Base-by-base conservation (phyloP, 2,888 invertebrate genomes). In the Chironomus tentans region DNA sequence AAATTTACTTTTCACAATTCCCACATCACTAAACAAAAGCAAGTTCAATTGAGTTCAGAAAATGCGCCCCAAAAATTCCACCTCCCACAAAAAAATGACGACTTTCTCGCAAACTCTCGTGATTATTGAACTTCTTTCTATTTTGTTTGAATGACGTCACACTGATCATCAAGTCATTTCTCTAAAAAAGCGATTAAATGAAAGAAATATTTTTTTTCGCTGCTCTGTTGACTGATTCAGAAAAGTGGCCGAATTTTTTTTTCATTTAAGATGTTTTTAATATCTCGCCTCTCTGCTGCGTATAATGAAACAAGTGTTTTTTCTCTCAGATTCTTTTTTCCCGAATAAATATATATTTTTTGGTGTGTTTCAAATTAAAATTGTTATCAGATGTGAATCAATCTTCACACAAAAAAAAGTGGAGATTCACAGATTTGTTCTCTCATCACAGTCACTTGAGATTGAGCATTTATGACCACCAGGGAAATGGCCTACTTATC, bases 371-470 rank as follows among this genome's bases (percentile, higher is more conserved):
- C 38, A 38, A 18, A 15, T 56, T 18, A 56, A 24, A 24, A 65
- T 65, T 65, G 65, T 65, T 65, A 65, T 65, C 65, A 65, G 21
- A 65, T 65, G 65, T 65, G 65, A 21, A 21, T 65, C 21, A 22
- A 65, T 24, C 7, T 10, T 22, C 62, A 18, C 62, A 22, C 7
- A 65, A 50, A 50, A 13, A 15, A 50, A 15, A n/a, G n/a, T 50
- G 50, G 15, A 3, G n/a, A n/a, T 50, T 50, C 13, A 50, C 18
- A 56, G 15, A 56, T 18, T 18, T 56, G 15, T 56, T 56, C 56
- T 18, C 56, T 56, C 18, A 56, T 56, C 56, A 6, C 15, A 18
- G n/a, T 15, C 18, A 56, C n/a, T 50, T 15, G 15, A 50, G 18
- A 56, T 56, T 4, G 38, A 38, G 38, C 38, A 4, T 38, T 38